Evolutionary conservation across 2,113 vertebrate species (phyloP), one percentile per base, ranked within the genome.

Genomic region (Notarius quadriscutis): DNA sequence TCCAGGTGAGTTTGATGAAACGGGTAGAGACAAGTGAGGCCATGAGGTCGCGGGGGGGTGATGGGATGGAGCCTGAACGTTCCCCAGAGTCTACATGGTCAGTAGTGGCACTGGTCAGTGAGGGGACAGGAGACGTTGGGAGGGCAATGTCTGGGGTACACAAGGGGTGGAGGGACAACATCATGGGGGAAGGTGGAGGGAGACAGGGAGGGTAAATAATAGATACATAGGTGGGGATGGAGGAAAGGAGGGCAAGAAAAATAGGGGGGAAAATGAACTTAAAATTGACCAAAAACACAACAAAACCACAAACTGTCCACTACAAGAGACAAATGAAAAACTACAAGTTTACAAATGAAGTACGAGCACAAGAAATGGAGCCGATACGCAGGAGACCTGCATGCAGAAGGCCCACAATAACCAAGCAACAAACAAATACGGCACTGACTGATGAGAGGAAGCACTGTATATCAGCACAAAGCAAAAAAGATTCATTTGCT

Each of bases 1-100:
- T 95, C 98, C 98, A 99, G 0, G 97, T 98, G 93, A 99, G 92
- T 92, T 98, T 97, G 96, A 99, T 98, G 97, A 99, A 99, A 88
- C 98, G 97, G 11, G 98, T 99, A 91, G 98, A 99, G 86, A 99
- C 98, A 34, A 99, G 95, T 0, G 98, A 98, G 65, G 98, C 98
- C 95, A 99, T 97, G 0, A 99, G 96, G 5, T 99, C 98, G 5
- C 98, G 94, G 0, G 98, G 98, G 25, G 96, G 96, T 0, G 98
- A 97, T 91, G 98, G 97, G 88, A 97, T 87, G 34, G 97, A 97
- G 92, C 98, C 98, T 25, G 94, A 92, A 15, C 92, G 89, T 34
- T 96, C 94, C 88, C 96, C 96, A 96, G 97, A 87, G 85, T 86
- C 89, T 90, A 90, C 83, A 90, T 89, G 89, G 83, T 90, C 89